Conservation (phyloP, 2,113 vertebrate genomes). For the Erpornis zantholeuca region DNA sequence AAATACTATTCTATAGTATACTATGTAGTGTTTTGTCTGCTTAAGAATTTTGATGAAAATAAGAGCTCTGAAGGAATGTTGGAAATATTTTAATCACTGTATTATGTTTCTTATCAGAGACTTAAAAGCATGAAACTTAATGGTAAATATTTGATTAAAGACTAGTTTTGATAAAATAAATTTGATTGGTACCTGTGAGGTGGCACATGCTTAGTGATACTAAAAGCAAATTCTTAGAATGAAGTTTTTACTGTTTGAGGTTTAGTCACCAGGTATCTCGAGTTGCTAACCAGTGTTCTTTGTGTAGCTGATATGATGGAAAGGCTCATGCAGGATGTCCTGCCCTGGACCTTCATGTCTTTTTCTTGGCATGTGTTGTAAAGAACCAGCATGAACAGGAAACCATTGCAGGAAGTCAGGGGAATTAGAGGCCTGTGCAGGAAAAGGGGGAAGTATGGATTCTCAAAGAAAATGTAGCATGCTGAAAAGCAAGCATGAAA, state of each 20-base stretch:
- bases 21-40: rapidly evolving
- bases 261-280: background rate
- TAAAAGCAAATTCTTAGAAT: background rate
- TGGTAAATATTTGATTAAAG: background rate
- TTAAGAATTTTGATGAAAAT: background rate
- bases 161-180: background rate
- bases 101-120: background rate
- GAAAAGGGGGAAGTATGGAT: background rate
- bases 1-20: background rate
- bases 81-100: background rate
- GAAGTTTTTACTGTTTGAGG: background rate
- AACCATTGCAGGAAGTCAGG: background rate
- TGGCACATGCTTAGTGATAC: background rate
- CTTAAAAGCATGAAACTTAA: background rate
- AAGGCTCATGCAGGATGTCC: background rate
- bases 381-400: background rate
- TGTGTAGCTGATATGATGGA: background rate
- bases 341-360: background rate
- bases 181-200: background rate
- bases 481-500: background rate
- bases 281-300: background rate
- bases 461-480: background rate
- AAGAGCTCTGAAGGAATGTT: background rate
- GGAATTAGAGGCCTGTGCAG: background rate
- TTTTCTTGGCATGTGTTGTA: background rate